Evolutionary conservation across 2,888 invertebrate species (phyloP).

Genomic region (Pterostichus niger): DNA sequence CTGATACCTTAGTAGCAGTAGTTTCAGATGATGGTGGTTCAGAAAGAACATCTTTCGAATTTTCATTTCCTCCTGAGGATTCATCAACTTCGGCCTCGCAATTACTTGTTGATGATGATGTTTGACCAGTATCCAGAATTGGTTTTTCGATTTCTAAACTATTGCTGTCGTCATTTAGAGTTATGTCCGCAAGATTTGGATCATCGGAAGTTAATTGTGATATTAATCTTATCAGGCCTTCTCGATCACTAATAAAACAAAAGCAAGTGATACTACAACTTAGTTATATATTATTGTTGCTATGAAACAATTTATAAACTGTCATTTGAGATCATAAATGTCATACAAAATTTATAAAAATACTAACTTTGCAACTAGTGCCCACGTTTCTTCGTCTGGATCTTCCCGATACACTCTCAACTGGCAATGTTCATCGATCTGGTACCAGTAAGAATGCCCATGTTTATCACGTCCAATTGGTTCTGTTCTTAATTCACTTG

Average conservation of each 20-base stretch:
- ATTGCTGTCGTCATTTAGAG: constrained; percentile 83
- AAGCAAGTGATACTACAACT: neutral
- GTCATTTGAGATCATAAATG: no score
- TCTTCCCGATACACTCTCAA: constrained; percentile 96
- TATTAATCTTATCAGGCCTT: constrained; percentile 90
- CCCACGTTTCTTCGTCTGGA: constrained; percentile 97
- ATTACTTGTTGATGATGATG: constrained; percentile 68
- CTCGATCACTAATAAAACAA: constrained; percentile 77
- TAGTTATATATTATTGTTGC: no score
- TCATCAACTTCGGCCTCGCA: constrained; percentile 69
- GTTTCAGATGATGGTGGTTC: constrained; percentile 68
- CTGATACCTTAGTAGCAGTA: constrained; percentile 64
- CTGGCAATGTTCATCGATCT: constrained; percentile 92
- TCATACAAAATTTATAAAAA: neutral
- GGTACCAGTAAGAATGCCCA: constrained; percentile 96
- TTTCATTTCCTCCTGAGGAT: constrained; percentile 64
- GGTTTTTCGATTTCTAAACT: constrained; percentile 81
- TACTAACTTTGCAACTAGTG: constrained; percentile 90
- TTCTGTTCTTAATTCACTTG: constrained; percentile 89
- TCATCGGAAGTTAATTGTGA: constrained; percentile 86
- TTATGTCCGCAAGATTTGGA: constrained; percentile 81
- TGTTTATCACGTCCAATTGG: constrained; percentile 95
- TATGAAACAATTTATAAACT: no score
- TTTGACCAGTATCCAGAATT: constrained; percentile 80
- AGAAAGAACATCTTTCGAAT: constrained; percentile 72